Percentiles rank a stretch among this genome's conserved stretches.
phyloP scores from a whole-genome alignment of 2,797 vertebrate genomes.

The Anniella stebbinsi region DNA sequence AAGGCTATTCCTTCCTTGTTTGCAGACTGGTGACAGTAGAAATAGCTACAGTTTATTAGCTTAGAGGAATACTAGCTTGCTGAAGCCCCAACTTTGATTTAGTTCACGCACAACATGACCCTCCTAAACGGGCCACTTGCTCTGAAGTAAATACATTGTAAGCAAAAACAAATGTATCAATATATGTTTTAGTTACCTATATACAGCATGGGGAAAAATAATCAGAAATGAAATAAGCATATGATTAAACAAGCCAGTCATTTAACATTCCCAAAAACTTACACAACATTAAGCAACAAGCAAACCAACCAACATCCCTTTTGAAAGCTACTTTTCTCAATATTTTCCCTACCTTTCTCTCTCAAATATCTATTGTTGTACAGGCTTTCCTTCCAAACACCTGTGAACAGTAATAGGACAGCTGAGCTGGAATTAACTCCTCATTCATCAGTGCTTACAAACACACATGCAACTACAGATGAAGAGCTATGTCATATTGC shows the following conservation, averaged over 20 bases:
- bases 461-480: background rate
- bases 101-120: background rate
- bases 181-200: background rate
- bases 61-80: background rate
- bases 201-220: background rate
- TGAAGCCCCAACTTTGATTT: background rate
- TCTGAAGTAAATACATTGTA: background rate
- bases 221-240: too few species aligned
- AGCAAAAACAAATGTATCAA: background rate
- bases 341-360: background rate
- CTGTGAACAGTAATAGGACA: background rate
- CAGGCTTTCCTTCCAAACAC: background rate
- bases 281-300: background rate
- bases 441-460: conserved; percentile 8
- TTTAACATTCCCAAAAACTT: conserved; percentile 3
- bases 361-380: background rate
- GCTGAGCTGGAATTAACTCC: background rate
- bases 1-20: background rate
- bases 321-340: background rate
- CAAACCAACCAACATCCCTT: background rate
- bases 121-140: background rate
- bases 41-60: background rate
- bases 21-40: background rate
- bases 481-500: background rate
- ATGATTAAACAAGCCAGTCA: background rate